Conservation (phyloP, 2,113 vertebrate genomes). For the Nesospiza acunhae region DNA sequence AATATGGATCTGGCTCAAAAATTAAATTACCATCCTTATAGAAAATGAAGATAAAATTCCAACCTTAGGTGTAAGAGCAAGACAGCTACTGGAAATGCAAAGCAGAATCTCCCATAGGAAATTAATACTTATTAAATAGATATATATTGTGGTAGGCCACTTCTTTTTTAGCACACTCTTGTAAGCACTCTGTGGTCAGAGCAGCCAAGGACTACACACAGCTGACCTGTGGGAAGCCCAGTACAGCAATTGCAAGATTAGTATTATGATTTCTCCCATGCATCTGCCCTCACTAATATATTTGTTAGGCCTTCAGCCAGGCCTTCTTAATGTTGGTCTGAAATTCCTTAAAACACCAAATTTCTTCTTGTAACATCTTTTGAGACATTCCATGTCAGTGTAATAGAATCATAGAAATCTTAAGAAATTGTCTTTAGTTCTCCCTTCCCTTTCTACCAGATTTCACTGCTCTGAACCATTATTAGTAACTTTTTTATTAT, state of each 20-base stretch:
- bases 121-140: not conserved
- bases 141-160: not conserved
- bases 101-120: not conserved
- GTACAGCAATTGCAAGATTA: not conserved
- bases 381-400: not conserved
- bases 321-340: not conserved
- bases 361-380: not conserved
- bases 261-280: not conserved
- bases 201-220: not conserved
- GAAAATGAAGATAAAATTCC: not conserved
- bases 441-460: not conserved
- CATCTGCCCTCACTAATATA: not conserved
- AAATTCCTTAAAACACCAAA: not conserved
- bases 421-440: not conserved
- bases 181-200: not conserved
- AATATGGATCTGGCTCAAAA: not conserved
- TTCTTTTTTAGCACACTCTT: not conserved
- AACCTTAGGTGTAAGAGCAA: not conserved
- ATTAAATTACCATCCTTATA: not conserved
- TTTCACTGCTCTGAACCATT: not conserved
- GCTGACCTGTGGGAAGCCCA: not conserved
- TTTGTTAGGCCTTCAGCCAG: not conserved
- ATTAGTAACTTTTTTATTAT: not conserved
- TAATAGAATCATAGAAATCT: not conserved
- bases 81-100: not conserved